phyloP scores from a whole-genome alignment of 2,888 invertebrate genomes.

The Xanthia togata region DNA sequence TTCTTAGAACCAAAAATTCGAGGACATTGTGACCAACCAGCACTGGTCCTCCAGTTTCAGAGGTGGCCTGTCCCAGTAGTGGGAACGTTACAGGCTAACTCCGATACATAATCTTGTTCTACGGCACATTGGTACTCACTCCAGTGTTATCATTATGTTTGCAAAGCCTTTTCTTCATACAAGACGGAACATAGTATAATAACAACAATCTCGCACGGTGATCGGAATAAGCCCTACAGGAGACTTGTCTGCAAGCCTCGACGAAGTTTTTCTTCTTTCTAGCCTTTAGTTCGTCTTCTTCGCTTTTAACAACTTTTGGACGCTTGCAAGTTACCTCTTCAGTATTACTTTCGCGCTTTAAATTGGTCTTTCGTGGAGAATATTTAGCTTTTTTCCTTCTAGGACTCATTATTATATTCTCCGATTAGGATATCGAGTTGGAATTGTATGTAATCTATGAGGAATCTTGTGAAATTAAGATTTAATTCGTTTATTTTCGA shows the following conservation, averaged over 20 bases:
- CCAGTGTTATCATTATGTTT: slow-evolving; percentile 73
- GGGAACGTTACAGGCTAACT: no score
- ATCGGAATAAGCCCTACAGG: slow-evolving; percentile 79
- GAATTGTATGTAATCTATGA: not conserved
- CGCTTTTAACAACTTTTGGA: slow-evolving; percentile 65
- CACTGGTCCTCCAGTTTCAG: no score
- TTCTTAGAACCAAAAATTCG: no score
- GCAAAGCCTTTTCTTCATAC: slow-evolving; percentile 73
- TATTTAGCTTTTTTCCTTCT: slow-evolving; percentile 74
- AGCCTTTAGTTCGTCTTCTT: slow-evolving; percentile 71
- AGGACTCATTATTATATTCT: slow-evolving; percentile 72
- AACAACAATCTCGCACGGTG: slow-evolving; percentile 77
- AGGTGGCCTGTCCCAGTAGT: no score
- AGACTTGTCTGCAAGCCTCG: slow-evolving; percentile 82
- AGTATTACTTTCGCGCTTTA: slow-evolving; percentile 68
- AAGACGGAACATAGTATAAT: slow-evolving; percentile 78
- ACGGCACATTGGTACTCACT: slow-evolving; percentile 66
- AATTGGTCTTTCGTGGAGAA: slow-evolving; percentile 30
- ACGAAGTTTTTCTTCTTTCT: slow-evolving; percentile 81
- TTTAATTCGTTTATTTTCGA: not conserved
- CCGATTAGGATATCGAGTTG: not conserved
- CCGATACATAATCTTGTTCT: not conserved
- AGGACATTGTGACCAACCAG: no score
- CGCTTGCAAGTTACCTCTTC: slow-evolving; percentile 69
- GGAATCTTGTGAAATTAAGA: not conserved